A percentile compares a stretch with the other conserved stretches of the same genome.
Conservation (phyloP, 2,888 invertebrate species). For the Scaptodrosophila latifasciaeformis region DNA sequence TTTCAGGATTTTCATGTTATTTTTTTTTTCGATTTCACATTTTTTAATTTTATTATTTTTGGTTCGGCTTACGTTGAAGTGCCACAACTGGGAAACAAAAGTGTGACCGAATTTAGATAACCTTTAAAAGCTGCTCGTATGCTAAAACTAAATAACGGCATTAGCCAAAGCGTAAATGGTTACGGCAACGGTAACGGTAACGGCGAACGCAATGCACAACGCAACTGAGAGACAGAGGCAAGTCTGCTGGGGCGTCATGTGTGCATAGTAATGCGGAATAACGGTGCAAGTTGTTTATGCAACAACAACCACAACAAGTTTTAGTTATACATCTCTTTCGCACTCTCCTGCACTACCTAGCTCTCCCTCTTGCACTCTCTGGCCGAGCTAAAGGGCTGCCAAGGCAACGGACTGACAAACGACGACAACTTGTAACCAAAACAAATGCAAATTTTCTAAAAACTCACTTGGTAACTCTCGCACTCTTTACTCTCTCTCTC, state of each 20-base stretch:
- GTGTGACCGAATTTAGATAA: conserved; percentile 49
- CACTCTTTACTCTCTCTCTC: conserved; percentile 6
- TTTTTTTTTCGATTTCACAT: conserved; percentile 14
- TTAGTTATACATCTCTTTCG: background rate
- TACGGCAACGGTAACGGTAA: too few relatives aligned
- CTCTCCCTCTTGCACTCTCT: background rate
- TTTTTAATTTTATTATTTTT: conserved; percentile 3
- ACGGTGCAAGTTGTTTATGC: conserved; percentile 44
- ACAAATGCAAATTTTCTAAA: conserved; percentile 56
- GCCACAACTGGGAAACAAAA: conserved; percentile 18
- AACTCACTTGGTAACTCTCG: conserved; percentile 20
- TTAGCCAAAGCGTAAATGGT: conserved; percentile 19
- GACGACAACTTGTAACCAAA: conserved; percentile 57
- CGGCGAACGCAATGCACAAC: background rate
- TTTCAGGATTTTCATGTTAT: conserved; percentile 34
- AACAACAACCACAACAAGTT: conserved; percentile 29
- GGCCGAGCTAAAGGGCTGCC: conserved; percentile 35
- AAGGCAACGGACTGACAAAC: conserved; percentile 44
- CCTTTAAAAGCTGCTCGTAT: conserved; percentile 58
- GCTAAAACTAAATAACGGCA: conserved; percentile 61
- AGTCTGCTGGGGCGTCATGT: conserved; percentile 4
- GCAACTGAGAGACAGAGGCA: conserved; percentile 21
- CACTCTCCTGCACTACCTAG: conserved; percentile 10
- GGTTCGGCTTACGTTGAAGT: too few relatives aligned
- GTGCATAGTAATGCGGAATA: conserved; percentile 34